Evolutionary conservation across 2,797 vertebrate species (phyloP).

Genomic region (Ctenopoma kingsleyae): DNA sequence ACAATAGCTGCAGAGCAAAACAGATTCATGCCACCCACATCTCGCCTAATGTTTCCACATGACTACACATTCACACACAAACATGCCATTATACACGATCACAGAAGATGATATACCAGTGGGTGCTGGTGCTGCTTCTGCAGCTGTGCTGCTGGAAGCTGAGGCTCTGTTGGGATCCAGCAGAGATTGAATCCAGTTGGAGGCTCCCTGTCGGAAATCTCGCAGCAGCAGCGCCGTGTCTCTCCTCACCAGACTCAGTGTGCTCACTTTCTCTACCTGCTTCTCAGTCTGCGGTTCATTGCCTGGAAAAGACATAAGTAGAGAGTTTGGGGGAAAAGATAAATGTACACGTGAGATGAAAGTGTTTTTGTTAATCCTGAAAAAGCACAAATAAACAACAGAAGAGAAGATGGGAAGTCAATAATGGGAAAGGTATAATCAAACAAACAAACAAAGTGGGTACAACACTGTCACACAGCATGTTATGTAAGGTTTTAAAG

Average conservation of each 20-base stretch:
- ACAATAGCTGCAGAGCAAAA: constrained; percentile 14
- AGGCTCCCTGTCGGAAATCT: constrained; percentile 89
- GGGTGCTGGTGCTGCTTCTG: constrained; percentile 49
- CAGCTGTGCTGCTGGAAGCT: constrained; percentile 43
- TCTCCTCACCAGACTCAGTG: constrained; percentile 86
- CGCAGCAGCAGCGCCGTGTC: constrained; percentile 88
- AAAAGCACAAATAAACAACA: constrained; percentile 33
- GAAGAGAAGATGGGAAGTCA: constrained; percentile 34
- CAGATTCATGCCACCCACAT: constrained; percentile 33
- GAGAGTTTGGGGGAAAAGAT: not conserved
- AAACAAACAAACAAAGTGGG: constrained; percentile 14
- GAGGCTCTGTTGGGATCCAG: constrained; percentile 81
- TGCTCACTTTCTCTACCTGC: constrained; percentile 86
- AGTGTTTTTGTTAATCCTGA: constrained; percentile 14
- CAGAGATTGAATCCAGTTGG: constrained; percentile 91
- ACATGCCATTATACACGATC: constrained; percentile 24
- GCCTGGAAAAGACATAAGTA: constrained; percentile 52
- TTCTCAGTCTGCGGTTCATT: constrained; percentile 79
- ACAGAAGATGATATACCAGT: constrained; percentile 54
- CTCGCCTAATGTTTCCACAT: constrained; percentile 6
- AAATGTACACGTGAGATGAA: constrained; percentile 6
- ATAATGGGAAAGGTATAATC: constrained; percentile 19
- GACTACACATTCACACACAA: constrained; percentile 15
- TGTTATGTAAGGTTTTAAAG: not conserved
- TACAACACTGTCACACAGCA: constrained; percentile 17